These are phyloP conservation scores for Hydractinia symbiolongicarpus DNA, from an alignment of 30 jellyfish, hydroid and myxozoan genomes.

Conservation along the genomic window DNA sequence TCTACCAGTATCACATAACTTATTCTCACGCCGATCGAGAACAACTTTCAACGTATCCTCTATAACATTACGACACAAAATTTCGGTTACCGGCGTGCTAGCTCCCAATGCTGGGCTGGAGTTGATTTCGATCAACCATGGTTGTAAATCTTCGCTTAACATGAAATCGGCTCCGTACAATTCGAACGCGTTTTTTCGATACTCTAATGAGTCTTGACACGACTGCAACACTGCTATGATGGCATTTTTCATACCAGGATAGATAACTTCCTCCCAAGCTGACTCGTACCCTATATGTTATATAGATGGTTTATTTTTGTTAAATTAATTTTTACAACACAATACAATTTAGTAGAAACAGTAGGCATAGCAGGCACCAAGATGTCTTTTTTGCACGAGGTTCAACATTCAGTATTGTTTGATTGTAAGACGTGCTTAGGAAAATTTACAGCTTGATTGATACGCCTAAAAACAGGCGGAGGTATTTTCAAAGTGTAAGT, in stretches of 20 bases:
- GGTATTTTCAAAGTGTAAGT: too few relatives aligned
- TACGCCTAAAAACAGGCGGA: too few relatives aligned
- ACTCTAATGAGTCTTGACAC: conserved; percentile 84
- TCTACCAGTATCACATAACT: conserved; percentile 71
- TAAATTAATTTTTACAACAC: too few relatives aligned
- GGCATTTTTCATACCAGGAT: conserved; percentile 80
- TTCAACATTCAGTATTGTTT: too few relatives aligned
- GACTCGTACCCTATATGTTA: conserved; percentile 6
- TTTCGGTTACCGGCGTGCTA: conserved; percentile 81
- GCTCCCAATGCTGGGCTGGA: conserved; percentile 97
- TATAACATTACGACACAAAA: conserved; percentile 72
- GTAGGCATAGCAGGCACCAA: too few relatives aligned
- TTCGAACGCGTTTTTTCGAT: conserved; percentile 89
- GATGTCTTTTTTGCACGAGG: too few relatives aligned
- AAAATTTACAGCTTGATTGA: too few relatives aligned
- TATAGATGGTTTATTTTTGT: too few relatives aligned
- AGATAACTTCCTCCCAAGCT: conserved; percentile 71
- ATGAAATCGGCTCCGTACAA: conserved; percentile 92
- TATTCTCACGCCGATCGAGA: conserved; percentile 76
- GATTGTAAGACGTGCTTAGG: too few relatives aligned
- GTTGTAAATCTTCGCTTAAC: conserved; percentile 70
- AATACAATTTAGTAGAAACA: too few relatives aligned
- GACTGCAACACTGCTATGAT: conserved; percentile 47
- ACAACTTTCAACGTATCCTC: conserved; percentile 88
- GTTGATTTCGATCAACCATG: conserved; percentile 90